These are phyloP conservation scores for Lepidocyrtinus sp. DNA, from an alignment of 2,888 invertebrate genomes.

Conservation along the genomic window DNA sequence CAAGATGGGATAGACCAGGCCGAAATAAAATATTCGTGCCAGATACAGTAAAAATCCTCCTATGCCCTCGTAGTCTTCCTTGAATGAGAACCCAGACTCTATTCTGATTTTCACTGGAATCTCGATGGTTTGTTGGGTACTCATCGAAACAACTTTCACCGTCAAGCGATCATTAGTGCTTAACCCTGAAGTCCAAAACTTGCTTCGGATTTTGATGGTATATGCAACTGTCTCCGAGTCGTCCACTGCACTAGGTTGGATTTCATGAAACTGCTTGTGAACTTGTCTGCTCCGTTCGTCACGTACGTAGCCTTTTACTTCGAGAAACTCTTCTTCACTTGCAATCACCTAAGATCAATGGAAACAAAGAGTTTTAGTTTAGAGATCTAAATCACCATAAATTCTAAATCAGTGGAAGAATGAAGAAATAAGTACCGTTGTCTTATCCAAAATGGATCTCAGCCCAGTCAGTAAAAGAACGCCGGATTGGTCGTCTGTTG, in stretches of 20 bases:
- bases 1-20: neutral
- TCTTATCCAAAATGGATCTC: constrained; percentile 76
- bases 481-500: constrained; percentile 64
- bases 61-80: constrained; percentile 36
- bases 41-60: constrained; percentile 22
- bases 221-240: constrained; percentile 38
- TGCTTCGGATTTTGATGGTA: constrained; percentile 28
- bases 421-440: constrained; percentile 73
- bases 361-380: too few relatives aligned
- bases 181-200: constrained; percentile 53
- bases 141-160: constrained; percentile 55
- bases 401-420: too few relatives aligned
- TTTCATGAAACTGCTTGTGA: constrained; percentile 40
- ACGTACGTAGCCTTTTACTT: constrained; percentile 5
- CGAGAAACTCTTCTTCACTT: constrained; percentile 39
- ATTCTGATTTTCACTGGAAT: constrained; percentile 51
- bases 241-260: constrained; percentile 37
- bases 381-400: too few relatives aligned
- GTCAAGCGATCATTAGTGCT: constrained; percentile 45
- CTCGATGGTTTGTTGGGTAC: constrained; percentile 58
- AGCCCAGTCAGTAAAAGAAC: constrained; percentile 75
- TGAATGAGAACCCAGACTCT: constrained; percentile 30
- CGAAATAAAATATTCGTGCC: neutral
- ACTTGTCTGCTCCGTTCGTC: constrained; percentile 11
- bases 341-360: constrained; percentile 31